Evolutionary conservation across 1,140 invertebrate species (phyloP).

Genomic region (Centruroides sculpturatus): DNA sequence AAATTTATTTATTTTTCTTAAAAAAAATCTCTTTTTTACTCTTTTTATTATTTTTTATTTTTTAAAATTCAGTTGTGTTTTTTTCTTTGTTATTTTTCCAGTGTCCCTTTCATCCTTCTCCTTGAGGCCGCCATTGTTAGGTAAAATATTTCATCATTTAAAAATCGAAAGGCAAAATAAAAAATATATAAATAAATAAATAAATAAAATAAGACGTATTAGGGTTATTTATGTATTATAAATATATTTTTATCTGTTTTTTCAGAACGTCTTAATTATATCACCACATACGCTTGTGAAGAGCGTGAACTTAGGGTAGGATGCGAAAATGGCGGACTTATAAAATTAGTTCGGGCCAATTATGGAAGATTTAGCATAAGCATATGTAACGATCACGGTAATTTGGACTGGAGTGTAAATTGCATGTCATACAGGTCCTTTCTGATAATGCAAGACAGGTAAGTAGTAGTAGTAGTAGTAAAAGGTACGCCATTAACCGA

Average conservation of each 20-base stretch:
- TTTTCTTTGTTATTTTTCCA: slow-evolving; percentile 7
- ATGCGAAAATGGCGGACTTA: slow-evolving; percentile 71
- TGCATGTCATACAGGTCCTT: slow-evolving; percentile 63
- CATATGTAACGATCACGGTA: slow-evolving; percentile 89
- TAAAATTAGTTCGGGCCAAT: slow-evolving; percentile 84
- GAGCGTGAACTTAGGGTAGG: slow-evolving; percentile 72
- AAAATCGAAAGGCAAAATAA: background rate
- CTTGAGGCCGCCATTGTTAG: slow-evolving; percentile 12
- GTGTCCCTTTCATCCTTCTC: slow-evolving; percentile 6
- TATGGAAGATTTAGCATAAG: slow-evolving; percentile 91
- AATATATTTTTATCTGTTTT: slow-evolving; percentile 23
- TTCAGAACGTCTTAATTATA: slow-evolving; percentile 53
- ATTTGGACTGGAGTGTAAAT: slow-evolving; percentile 89
- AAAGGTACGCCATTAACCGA: background rate
- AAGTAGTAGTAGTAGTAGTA: slow-evolving; percentile 13
- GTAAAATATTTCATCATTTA: slow-evolving; percentile 6
- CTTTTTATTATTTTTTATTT: too few species aligned
- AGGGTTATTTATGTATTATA: background rate
- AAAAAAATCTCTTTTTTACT: too few species aligned
- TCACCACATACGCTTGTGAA: slow-evolving; percentile 87
- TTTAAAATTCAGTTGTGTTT: background rate
- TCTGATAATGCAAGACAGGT: slow-evolving; percentile 35
- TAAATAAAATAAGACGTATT: background rate
- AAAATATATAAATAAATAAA: background rate
- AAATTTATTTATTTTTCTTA: too few species aligned